These are phyloP conservation scores for Steromphala cineraria DNA, from an alignment of 2,888 invertebrate species.

Conservation along the genomic window DNA sequence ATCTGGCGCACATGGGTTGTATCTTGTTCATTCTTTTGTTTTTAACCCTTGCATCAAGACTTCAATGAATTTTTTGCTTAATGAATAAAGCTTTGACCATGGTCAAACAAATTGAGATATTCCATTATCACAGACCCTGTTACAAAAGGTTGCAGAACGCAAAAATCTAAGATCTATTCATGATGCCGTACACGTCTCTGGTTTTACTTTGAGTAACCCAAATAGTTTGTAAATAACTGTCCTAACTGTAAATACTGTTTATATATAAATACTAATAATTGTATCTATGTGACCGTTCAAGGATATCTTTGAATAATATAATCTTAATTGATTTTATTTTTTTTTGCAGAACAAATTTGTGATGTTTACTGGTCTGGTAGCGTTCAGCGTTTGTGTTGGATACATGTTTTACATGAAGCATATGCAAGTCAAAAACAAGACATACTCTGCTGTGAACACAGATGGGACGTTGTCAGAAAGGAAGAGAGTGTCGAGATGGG, in stretches of 20 bases:
- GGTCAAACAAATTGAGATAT: too few relatives aligned
- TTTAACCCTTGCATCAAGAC: too few relatives aligned
- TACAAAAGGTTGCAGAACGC: too few relatives aligned
- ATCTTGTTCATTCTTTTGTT: too few relatives aligned
- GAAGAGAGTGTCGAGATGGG: constrained; percentile 73
- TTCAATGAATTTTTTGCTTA: too few relatives aligned
- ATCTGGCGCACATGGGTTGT: too few relatives aligned
- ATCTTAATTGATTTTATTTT: background rate
- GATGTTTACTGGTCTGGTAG: constrained; percentile 87
- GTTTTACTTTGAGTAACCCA: too few relatives aligned
- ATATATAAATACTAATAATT: background rate
- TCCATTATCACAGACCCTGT: too few relatives aligned
- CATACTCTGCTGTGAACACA: constrained; percentile 86
- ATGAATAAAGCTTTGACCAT: too few relatives aligned
- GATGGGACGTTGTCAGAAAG: constrained; percentile 79
- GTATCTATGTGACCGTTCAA: background rate
- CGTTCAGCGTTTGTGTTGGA: constrained; percentile 84
- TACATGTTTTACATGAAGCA: constrained; percentile 90
- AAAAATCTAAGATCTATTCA: too few relatives aligned
- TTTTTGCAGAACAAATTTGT: constrained; percentile 86
- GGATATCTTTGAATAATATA: background rate
- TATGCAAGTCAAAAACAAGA: constrained; percentile 83
- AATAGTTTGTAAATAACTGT: background rate
- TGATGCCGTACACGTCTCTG: too few relatives aligned
- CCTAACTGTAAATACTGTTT: too few relatives aligned